A percentile compares a stretch with the other conserved stretches of the same genome.
These are phyloP conservation scores for Gymnocephalus cernua DNA, from an alignment of 2,113 vertebrate species.

Conservation along the genomic window DNA sequence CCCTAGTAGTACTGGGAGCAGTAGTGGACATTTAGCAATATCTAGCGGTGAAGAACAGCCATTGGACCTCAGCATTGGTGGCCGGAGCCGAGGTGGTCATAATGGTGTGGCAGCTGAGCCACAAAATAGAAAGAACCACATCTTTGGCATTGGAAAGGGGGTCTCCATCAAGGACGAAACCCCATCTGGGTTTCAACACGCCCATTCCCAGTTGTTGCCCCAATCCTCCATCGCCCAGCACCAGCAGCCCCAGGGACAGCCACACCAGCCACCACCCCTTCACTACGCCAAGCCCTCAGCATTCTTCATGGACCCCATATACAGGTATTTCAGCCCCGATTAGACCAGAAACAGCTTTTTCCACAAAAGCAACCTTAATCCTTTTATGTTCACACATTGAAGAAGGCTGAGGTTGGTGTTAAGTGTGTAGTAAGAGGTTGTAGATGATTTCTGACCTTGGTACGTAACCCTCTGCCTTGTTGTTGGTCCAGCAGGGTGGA, in stretches of 20 bases:
- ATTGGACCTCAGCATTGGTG: constrained; percentile 95
- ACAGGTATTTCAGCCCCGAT: constrained; percentile 95
- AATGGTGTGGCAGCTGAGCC: constrained; percentile 88
- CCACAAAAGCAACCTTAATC: neutral
- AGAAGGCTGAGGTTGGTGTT: neutral
- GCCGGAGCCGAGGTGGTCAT: constrained; percentile 90
- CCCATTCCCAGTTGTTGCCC: constrained; percentile 88
- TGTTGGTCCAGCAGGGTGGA: constrained; percentile 99
- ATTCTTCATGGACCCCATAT: constrained; percentile 99
- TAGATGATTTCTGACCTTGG: constrained; percentile 74
- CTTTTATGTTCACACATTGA: constrained; percentile 12
- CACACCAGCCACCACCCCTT: constrained; percentile 91
- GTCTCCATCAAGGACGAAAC: constrained; percentile 84
- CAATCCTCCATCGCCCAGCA: constrained; percentile 88
- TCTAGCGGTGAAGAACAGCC: constrained; percentile 92
- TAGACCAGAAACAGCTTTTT: constrained; percentile 63
- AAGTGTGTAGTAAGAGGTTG: constrained; percentile 5
- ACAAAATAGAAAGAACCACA: constrained; percentile 89
- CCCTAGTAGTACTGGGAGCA: constrained; percentile 71
- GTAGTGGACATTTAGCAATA: constrained; percentile 70
- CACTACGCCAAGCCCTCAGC: constrained; percentile 98
- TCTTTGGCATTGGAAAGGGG: constrained; percentile 88
- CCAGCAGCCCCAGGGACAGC: constrained; percentile 88
- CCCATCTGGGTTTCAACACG: constrained; percentile 84
- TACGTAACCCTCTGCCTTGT: constrained; percentile 94